Conservation (phyloP, 2,797 vertebrate genomes). For the Sebastiscus tertius region DNA sequence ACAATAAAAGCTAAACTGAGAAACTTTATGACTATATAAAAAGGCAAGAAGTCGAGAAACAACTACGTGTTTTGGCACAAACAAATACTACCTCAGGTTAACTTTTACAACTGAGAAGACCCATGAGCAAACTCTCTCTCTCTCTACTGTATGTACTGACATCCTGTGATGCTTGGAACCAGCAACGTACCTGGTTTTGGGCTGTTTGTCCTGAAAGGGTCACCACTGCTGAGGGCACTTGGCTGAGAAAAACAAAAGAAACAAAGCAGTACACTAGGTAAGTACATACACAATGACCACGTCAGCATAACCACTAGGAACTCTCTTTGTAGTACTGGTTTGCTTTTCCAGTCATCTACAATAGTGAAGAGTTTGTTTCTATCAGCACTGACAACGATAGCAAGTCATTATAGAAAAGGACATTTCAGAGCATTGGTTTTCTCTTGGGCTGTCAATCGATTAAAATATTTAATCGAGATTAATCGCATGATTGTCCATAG, state of each 20-base stretch:
- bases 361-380: background rate
- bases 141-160: background rate
- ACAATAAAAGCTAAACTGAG: conserved; percentile 1
- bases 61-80: background rate
- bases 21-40: background rate
- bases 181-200: conserved; percentile 86
- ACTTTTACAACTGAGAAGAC: background rate
- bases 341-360: background rate
- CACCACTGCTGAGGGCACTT: conserved; percentile 86
- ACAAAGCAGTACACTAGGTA: conserved; percentile 4
- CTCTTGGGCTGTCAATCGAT: background rate
- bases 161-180: background rate
- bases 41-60: background rate
- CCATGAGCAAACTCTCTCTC: background rate
- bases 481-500: no score
- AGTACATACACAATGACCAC: conserved; percentile 5
- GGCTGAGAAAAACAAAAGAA: conserved; percentile 77
- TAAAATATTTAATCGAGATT: no score
- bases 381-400: background rate
- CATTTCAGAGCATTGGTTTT: background rate
- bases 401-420: background rate
- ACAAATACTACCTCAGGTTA: background rate
- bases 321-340: background rate
- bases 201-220: conserved; percentile 86
- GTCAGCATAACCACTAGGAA: background rate